These are phyloP conservation scores for Ophioninae sp. DNA, from an alignment of 2,888 invertebrate species.

Conservation along the genomic window DNA sequence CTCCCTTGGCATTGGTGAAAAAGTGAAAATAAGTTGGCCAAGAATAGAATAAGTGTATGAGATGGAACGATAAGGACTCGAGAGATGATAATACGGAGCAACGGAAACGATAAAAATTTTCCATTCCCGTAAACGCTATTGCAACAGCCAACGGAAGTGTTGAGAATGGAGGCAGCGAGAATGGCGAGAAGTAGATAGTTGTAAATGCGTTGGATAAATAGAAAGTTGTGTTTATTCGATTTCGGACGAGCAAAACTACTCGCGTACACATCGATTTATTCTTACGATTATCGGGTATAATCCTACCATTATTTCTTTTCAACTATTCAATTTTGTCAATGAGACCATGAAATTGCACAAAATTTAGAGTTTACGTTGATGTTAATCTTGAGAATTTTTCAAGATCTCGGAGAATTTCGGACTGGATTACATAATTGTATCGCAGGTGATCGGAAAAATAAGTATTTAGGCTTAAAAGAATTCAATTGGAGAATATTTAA, in stretches of 20 bases:
- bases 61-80: conserved; percentile 52
- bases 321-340: background rate
- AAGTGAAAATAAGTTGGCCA: conserved; percentile 39
- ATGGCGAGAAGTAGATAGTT: conserved; percentile 35
- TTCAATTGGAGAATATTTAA: no score
- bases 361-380: no score
- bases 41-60: conserved; percentile 25
- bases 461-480: no score
- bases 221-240: conserved; percentile 44
- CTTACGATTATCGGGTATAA: background rate
- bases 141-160: conserved; percentile 31
- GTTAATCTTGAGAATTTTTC: no score
- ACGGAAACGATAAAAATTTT: conserved; percentile 56
- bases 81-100: conserved; percentile 45
- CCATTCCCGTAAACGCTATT: conserved; percentile 56
- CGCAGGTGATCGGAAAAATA: no score
- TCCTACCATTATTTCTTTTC: conserved; percentile 1
- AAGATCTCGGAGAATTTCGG: no score
- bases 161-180: conserved; percentile 23
- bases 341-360: no score
- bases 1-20: conserved; percentile 21
- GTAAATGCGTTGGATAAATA: conserved; percentile 52
- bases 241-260: conserved; percentile 27
- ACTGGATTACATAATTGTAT: no score
- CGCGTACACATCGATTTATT: conserved; percentile 7